Evolutionary conservation across 2,888 invertebrate species (phyloP).

Genomic region (Neocrepidodera transversa): DNA sequence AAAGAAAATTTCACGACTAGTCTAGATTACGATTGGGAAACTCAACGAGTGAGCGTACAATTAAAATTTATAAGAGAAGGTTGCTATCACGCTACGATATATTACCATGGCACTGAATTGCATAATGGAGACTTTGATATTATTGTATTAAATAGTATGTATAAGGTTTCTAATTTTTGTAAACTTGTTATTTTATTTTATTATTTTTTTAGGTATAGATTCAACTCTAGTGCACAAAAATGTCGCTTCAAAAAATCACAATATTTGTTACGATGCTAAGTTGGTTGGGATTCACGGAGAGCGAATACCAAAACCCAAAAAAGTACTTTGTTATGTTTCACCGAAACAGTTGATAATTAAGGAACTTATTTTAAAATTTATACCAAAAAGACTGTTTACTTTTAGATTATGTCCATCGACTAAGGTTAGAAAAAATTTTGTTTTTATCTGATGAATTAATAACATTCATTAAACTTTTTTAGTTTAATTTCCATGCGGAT

Average conservation of each 20-base stretch:
- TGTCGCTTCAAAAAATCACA: conserved; percentile 83
- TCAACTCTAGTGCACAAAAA: conserved; percentile 86
- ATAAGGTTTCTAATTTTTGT: background rate
- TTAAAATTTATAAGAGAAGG: conserved; percentile 82
- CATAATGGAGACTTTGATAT: conserved; percentile 93
- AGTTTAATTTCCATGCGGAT: conserved; percentile 72
- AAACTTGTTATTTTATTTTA: background rate
- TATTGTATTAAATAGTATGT: conserved; percentile 86
- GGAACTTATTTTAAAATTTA: conserved; percentile 91
- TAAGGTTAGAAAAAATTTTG: conserved; percentile 69
- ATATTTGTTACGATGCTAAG: conserved; percentile 86
- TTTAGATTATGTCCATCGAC: conserved; percentile 94
- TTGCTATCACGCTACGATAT: conserved; percentile 81
- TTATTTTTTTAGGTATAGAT: conserved; percentile 69
- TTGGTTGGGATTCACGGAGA: conserved; percentile 69
- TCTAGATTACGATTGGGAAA: conserved; percentile 79
- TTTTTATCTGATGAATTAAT: too few relatives aligned
- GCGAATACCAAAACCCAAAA: conserved; percentile 76
- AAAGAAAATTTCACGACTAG: conserved; percentile 64
- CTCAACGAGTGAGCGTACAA: conserved; percentile 78
- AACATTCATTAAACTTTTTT: too few relatives aligned
- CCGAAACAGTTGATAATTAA: conserved; percentile 92
- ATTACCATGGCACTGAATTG: conserved; percentile 75
- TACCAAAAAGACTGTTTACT: conserved; percentile 89
- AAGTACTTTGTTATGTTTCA: conserved; percentile 88